A percentile compares a stretch with the other conserved stretches of the same genome.
These are phyloP conservation scores for Suncus etruscus DNA, from an alignment of 2,113 vertebrate species.

Conservation along the genomic window DNA sequence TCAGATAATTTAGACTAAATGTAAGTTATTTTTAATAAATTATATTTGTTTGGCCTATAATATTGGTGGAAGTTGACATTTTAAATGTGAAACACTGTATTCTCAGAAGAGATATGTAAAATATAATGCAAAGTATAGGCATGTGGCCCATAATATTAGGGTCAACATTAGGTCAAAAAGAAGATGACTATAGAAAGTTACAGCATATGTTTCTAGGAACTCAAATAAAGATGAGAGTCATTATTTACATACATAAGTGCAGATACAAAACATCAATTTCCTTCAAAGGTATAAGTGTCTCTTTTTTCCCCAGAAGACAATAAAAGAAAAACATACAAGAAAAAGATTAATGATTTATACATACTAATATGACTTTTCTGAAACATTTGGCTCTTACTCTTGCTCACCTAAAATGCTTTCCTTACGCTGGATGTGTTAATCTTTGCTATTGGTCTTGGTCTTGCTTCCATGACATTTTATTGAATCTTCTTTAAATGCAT, in stretches of 20 bases:
- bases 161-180: background rate
- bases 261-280: background rate
- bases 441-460: background rate
- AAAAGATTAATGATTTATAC: conserved; percentile 21
- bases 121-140: background rate
- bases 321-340: background rate
- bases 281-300: background rate
- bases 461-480: background rate
- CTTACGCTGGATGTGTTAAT: background rate
- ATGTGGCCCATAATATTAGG: background rate
- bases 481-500: background rate
- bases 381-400: background rate
- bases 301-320: background rate
- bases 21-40: background rate
- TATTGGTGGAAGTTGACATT: background rate
- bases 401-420: background rate
- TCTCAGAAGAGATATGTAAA: background rate
- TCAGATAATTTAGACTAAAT: background rate
- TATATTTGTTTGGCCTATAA: background rate
- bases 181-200: background rate
- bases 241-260: background rate
- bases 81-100: background rate
- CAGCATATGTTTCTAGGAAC: background rate
- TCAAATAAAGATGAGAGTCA: background rate
- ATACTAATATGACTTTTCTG: background rate